Evolutionary conservation across 2,113 vertebrate genomes (phyloP).

Genomic region (Centropus bengalensis): DNA sequence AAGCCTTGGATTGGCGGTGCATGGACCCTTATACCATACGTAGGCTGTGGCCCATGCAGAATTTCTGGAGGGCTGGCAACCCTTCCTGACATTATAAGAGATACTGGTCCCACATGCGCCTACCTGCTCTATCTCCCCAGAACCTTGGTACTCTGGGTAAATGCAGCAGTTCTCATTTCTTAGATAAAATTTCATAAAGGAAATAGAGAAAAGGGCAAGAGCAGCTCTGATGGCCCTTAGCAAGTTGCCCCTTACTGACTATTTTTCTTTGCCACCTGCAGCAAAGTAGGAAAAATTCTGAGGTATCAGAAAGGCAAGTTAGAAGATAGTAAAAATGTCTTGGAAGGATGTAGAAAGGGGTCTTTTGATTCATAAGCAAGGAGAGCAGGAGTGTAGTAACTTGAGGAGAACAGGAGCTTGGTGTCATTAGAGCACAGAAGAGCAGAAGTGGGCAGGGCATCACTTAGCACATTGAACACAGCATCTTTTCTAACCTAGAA

Average conservation of each 20-base stretch:
- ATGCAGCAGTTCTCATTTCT: background rate
- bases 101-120: rapidly evolving
- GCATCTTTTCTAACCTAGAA: background rate
- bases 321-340: background rate
- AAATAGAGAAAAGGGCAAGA: background rate
- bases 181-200: background rate
- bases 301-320: background rate
- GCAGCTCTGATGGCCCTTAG: background rate
- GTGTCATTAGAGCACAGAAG: background rate
- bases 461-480: rapidly evolving
- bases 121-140: background rate
- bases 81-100: background rate
- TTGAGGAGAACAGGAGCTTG: rapidly evolving
- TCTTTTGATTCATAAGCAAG: background rate
- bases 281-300: background rate
- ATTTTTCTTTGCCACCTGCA: background rate
- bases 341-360: background rate
- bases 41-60: background rate
- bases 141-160: background rate
- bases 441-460: background rate
- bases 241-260: background rate
- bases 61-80: background rate
- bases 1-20: background rate
- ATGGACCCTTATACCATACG: background rate
- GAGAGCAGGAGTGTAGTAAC: background rate